These are phyloP conservation scores for Urocyon cinereoargenteus DNA, from an alignment of 2,797 vertebrate species.

Conservation along the genomic window DNA sequence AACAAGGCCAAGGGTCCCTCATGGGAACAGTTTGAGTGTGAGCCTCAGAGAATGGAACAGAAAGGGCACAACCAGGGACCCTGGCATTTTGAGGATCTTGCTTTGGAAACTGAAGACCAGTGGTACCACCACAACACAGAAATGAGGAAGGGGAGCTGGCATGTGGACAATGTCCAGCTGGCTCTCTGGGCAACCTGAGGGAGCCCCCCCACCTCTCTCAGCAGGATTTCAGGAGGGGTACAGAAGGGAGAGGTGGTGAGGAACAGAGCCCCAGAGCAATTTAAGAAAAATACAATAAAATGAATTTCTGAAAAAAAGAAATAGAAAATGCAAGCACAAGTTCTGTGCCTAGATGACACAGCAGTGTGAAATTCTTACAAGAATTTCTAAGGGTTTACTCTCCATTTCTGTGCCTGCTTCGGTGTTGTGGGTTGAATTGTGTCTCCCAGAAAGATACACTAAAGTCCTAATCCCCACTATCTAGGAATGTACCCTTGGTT, in stretches of 20 bases:
- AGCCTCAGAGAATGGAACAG: not conserved
- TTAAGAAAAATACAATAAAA: not conserved
- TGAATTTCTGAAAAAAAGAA: not conserved
- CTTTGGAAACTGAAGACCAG: not conserved
- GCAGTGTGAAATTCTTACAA: not conserved
- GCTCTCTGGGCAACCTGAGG: not conserved
- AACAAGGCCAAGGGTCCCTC: not conserved
- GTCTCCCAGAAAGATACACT: not conserved
- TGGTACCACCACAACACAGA: accelerated
- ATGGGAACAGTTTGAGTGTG: not conserved
- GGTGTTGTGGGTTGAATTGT: not conserved
- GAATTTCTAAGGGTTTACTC: not conserved
- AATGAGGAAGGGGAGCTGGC: not conserved
- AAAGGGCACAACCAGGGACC: not conserved
- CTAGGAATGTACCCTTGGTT: not conserved
- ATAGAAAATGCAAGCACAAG: not conserved
- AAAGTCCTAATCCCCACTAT: not conserved
- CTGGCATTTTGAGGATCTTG: too few relatives aligned
- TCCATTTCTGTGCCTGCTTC: not conserved
- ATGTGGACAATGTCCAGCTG: not conserved
- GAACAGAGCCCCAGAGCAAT: not conserved
- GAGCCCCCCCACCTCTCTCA: not conserved
- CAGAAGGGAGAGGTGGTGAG: not conserved
- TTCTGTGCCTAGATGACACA: accelerated
- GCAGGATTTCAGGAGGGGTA: too few relatives aligned